Percentiles rank a stretch among this genome's conserved stretches.
phyloP scores from a whole-genome alignment of 53 echinoderm and acorn worm genomes.

The Echinometra lucunter region DNA sequence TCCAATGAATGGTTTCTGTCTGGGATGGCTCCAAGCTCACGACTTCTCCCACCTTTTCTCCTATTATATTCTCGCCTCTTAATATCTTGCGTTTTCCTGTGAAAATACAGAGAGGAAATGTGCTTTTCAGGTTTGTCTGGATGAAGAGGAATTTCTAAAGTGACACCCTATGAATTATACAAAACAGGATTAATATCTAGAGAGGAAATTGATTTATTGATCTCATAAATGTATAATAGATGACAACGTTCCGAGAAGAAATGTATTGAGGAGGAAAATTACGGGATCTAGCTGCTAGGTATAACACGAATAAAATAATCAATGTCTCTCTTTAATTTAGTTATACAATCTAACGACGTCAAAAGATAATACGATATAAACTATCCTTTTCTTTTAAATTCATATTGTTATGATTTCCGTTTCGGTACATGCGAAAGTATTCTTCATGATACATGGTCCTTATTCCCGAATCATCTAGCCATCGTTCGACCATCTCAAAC shows the following conservation, averaged over 20 bases:
- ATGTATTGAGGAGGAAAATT: no score
- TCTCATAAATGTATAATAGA: not conserved
- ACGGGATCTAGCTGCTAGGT: no score
- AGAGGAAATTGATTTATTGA: slow-evolving; percentile 42
- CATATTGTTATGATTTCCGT: no score
- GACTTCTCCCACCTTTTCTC: not conserved
- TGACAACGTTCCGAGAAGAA: not conserved
- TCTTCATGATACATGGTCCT: no score
- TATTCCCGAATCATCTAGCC: no score
- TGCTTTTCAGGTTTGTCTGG: not conserved
- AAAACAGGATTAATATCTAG: slow-evolving; percentile 10
- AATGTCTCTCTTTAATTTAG: no score
- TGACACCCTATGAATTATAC: not conserved
- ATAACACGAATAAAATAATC: no score
- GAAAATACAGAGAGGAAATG: not conserved
- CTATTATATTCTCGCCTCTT: not conserved
- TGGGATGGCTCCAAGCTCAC: not conserved
- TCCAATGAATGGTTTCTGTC: slow-evolving; percentile 47
- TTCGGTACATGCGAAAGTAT: no score
- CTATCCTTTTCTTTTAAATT: no score
- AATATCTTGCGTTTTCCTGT: not conserved
- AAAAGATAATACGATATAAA: no score
- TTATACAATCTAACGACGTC: no score
- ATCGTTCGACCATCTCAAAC: no score
- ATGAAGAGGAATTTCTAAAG: not conserved